Evolutionary conservation across 2,113 vertebrate species (phyloP).

Genomic region (Lasiurus cinereus): DNA sequence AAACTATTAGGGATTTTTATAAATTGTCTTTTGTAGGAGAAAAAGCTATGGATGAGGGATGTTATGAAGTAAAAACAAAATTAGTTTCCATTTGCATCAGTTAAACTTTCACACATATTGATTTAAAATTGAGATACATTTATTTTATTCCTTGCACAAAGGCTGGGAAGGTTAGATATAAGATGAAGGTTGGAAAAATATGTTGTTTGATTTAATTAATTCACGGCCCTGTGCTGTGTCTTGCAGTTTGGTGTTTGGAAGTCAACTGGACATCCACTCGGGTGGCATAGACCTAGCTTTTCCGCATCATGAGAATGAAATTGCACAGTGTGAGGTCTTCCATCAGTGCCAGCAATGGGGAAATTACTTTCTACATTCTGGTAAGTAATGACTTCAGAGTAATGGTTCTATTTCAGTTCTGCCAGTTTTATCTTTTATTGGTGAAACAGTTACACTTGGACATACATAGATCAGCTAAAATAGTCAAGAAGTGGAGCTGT

Average conservation of each 20-base stretch:
- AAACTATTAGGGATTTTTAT: neutral
- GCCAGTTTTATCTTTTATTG: neutral
- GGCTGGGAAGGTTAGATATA: neutral
- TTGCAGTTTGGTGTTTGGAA: conserved; percentile 94
- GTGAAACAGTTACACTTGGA: neutral
- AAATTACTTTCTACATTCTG: conserved; percentile 97
- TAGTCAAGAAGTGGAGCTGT: neutral
- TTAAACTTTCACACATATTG: neutral
- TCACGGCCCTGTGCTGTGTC: neutral
- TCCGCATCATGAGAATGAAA: conserved; percentile 98
- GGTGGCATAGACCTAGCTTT: conserved; percentile 97
- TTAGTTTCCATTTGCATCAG: neutral
- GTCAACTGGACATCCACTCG: conserved; percentile 95
- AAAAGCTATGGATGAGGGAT: neutral
- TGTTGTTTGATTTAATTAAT: neutral
- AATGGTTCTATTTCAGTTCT: rapidly evolving
- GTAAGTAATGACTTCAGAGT: conserved; percentile 84
- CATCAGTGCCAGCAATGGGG: conserved; percentile 96
- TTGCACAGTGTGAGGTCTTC: conserved; percentile 96
- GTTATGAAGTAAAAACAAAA: neutral
- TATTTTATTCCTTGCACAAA: neutral
- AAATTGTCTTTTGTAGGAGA: neutral
- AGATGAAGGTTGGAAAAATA: neutral
- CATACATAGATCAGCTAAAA: neutral
- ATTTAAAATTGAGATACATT: neutral